Percentiles rank a stretch among this genome's conserved stretches.
phyloP scores from a whole-genome alignment of 2,888 invertebrate genomes.

The Chrysomela aeneicollis region DNA sequence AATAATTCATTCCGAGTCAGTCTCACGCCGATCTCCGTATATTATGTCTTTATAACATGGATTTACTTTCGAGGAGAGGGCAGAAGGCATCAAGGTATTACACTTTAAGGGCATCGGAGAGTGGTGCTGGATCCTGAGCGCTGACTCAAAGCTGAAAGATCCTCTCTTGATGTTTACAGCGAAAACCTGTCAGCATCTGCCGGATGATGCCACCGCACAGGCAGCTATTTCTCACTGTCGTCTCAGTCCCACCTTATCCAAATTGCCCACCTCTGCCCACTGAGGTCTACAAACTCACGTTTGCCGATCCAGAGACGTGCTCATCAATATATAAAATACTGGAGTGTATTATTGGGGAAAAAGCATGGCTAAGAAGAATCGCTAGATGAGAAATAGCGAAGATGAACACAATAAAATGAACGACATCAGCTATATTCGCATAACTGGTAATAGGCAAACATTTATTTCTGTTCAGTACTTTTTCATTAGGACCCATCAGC shows the following conservation, averaged over 20 bases:
- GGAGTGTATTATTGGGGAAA: background rate
- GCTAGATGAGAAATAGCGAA: no score
- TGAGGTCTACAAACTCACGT: conserved; percentile 47
- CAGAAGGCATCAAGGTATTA: conserved; percentile 33
- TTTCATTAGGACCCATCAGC: no score
- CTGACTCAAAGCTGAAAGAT: conserved; percentile 41
- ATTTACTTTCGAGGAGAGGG: conserved; percentile 27
- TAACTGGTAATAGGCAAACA: no score
- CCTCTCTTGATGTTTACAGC: conserved; percentile 48
- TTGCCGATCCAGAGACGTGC: conserved; percentile 32
- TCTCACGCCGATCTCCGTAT: conserved; percentile 16
- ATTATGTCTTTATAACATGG: conserved; percentile 27
- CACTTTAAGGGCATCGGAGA: conserved; percentile 36
- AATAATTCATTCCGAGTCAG: conserved; percentile 19
- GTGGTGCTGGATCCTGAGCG: conserved; percentile 29
- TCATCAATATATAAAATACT: background rate
- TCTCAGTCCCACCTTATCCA: conserved; percentile 55
- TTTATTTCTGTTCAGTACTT: no score
- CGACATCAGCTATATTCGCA: no score
- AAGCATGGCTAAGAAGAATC: no score
- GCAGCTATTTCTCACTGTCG: conserved; percentile 59
- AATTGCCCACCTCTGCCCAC: conserved; percentile 53
- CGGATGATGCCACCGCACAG: conserved; percentile 52
- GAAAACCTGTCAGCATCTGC: conserved; percentile 55
- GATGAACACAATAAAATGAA: no score